phyloP scores from a whole-genome alignment of 2,797 vertebrate species.

The Platalea minor region DNA sequence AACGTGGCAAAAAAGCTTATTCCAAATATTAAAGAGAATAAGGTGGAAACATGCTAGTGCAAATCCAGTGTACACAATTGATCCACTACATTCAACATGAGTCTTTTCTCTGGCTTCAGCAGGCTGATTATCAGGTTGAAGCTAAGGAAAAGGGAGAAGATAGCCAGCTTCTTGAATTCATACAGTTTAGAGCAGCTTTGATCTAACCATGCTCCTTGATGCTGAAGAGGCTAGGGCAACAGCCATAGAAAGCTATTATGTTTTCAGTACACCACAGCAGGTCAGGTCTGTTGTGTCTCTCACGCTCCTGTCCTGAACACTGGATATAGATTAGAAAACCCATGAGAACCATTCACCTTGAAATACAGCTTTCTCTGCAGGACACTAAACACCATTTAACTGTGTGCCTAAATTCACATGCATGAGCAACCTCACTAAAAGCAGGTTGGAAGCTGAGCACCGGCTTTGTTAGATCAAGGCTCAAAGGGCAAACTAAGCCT shows the following conservation, averaged over 20 bases:
- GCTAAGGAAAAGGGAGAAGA: not conserved
- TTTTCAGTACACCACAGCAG: not conserved
- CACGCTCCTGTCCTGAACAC: not conserved
- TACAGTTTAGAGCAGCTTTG: not conserved
- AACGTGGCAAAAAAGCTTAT: not conserved
- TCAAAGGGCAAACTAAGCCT: not conserved
- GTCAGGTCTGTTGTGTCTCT: not conserved
- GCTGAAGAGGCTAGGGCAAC: not conserved
- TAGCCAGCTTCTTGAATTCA: not conserved
- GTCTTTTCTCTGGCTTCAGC: not conserved
- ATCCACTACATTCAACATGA: not conserved
- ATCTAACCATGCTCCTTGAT: not conserved
- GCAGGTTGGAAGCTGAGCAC: not conserved
- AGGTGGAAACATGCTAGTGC: not conserved
- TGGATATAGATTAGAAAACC: not conserved
- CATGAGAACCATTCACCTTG: not conserved
- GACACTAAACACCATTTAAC: not conserved
- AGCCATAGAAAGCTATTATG: not conserved
- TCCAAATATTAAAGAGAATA: not conserved
- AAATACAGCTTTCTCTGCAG: not conserved
- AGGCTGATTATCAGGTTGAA: not conserved
- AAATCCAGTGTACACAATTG: not conserved
- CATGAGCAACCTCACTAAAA: not conserved
- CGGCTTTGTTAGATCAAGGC: not conserved
- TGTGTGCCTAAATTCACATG: not conserved